Evolutionary conservation across 1,140 invertebrate species (phyloP).

Genomic region (Drosophila melanica): DNA sequence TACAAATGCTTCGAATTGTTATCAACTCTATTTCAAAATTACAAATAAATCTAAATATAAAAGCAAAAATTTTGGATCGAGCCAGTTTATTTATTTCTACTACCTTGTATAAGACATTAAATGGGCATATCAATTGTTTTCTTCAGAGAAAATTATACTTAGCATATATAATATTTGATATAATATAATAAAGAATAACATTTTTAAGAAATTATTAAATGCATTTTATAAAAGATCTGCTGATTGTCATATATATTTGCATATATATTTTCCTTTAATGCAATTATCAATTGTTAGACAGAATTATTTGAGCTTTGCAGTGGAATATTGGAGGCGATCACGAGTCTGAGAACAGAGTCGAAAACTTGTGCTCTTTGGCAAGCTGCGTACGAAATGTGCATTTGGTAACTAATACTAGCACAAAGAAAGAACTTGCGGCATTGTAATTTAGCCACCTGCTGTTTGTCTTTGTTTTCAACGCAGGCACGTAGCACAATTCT

Average conservation of each 20-base stretch:
- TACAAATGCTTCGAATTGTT: conserved; percentile 30
- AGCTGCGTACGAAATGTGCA: conserved; percentile 35
- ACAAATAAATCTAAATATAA: conserved; percentile 20
- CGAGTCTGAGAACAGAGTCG: neutral
- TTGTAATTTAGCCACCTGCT: conserved; percentile 60
- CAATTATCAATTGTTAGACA: neutral
- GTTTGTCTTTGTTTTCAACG: conserved; percentile 34
- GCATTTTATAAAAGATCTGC: too few species aligned
- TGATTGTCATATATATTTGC: too few species aligned
- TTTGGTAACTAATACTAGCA: conserved; percentile 40
- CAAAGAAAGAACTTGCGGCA: conserved; percentile 39
- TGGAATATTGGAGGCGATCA: neutral
- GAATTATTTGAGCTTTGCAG: neutral
- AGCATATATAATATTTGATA: too few species aligned
- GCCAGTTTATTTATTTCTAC: too few species aligned
- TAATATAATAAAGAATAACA: too few species aligned
- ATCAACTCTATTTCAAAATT: conserved; percentile 44
- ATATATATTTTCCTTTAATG: too few species aligned
- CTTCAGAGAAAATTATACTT: too few species aligned
- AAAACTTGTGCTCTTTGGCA: neutral
- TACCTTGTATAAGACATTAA: too few species aligned
- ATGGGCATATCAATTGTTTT: too few species aligned
- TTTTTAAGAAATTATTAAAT: too few species aligned
- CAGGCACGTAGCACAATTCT: conserved; percentile 56
- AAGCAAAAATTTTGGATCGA: neutral